These are phyloP conservation scores for Heteromurus nitidus DNA, from an alignment of 2,888 invertebrate genomes.

Conservation along the genomic window DNA sequence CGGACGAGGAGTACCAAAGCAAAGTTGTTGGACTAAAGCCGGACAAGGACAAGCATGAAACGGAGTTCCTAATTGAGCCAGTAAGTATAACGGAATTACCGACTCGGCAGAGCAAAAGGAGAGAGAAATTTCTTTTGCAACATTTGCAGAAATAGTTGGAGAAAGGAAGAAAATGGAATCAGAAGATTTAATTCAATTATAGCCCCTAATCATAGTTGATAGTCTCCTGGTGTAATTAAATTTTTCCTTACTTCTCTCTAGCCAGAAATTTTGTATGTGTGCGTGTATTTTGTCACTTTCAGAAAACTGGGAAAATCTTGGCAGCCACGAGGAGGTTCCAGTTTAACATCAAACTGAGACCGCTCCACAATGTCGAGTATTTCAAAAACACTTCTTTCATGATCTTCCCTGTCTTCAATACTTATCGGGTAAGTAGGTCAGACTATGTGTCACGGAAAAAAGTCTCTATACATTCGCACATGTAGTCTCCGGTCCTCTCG, in stretches of 20 bases:
- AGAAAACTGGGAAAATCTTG: slow-evolving; percentile 67
- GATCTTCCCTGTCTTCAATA: slow-evolving; percentile 67
- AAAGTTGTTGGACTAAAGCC: slow-evolving; percentile 60
- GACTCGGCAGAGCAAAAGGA: not conserved
- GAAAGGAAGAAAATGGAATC: no score
- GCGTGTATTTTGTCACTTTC: no score
- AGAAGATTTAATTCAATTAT: no score
- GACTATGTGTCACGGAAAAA: no score
- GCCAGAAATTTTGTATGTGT: no score
- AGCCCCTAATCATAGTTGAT: no score
- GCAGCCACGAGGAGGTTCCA: slow-evolving; percentile 61
- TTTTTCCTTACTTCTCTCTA: not conserved
- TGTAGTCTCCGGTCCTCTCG: no score
- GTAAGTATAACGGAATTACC: slow-evolving; percentile 31
- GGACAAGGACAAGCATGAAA: slow-evolving; percentile 61
- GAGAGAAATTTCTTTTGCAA: slow-evolving; percentile 2
- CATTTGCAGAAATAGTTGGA: no score
- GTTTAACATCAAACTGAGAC: slow-evolving; percentile 66
- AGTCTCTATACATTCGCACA: no score
- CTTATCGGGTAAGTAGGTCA: slow-evolving; percentile 58
- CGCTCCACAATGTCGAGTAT: slow-evolving; percentile 64
- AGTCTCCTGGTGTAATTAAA: slow-evolving; percentile 37
- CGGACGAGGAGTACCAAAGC: slow-evolving; percentile 50
- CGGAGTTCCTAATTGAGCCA: slow-evolving; percentile 66
- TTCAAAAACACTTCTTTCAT: slow-evolving; percentile 61